phyloP scores from a whole-genome alignment of 2,888 invertebrate genomes.

The Chydorus sphaericus region DNA sequence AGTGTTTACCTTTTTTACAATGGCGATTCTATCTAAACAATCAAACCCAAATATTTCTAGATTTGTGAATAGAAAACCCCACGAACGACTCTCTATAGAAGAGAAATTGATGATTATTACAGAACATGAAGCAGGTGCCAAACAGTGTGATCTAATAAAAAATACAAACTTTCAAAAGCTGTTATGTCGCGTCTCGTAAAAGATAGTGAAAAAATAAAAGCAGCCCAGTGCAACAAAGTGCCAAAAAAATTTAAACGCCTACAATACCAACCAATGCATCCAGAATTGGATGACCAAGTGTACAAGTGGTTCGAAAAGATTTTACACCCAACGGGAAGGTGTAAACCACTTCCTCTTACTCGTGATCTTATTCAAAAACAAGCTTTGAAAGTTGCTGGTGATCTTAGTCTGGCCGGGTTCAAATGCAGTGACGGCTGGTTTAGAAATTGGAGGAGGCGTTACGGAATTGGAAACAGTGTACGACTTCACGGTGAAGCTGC shows the following conservation, averaged over 20 bases:
- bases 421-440: not conserved
- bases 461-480: not conserved
- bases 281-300: not conserved
- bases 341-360: not conserved
- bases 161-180: too few relatives aligned
- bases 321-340: not conserved
- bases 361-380: not conserved
- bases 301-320: not conserved
- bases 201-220: not conserved
- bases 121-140: not conserved
- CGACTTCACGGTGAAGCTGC: not conserved
- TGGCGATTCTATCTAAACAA: too few relatives aligned
- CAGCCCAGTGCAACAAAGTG: not conserved
- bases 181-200: too few relatives aligned
- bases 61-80: not conserved
- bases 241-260: not conserved
- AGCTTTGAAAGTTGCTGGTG: not conserved
- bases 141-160: too few relatives aligned
- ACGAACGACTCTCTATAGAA: not conserved
- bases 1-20: too few relatives aligned
- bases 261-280: not conserved
- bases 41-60: too few relatives aligned
- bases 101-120: not conserved
- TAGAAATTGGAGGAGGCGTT: not conserved
- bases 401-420: not conserved